phyloP scores from a whole-genome alignment of 1,140 invertebrate genomes.

The Brachionus plicatilis region DNA sequence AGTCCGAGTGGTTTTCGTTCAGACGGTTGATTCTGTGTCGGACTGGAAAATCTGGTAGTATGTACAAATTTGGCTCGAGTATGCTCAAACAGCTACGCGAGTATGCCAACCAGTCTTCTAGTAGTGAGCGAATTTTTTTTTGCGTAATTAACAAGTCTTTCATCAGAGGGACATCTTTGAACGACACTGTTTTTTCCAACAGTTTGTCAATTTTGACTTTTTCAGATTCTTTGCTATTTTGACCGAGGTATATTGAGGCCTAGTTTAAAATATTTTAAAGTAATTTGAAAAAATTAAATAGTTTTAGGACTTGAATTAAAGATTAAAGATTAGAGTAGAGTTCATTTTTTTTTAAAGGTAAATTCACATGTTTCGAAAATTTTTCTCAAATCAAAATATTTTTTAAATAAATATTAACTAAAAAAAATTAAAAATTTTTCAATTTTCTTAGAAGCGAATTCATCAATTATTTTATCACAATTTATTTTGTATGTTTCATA shows the following conservation, averaged over 20 bases:
- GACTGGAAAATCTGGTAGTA: slow-evolving; percentile 5
- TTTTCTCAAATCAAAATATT: too few relatives aligned
- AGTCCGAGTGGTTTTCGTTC: neutral
- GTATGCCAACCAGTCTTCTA: slow-evolving; percentile 28
- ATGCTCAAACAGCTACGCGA: neutral
- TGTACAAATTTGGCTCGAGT: slow-evolving; percentile 8
- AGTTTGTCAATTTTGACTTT: neutral
- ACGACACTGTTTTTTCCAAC: neutral
- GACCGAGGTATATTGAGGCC: neutral
- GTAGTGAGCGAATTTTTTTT: slow-evolving; percentile 18
- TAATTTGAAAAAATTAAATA: neutral
- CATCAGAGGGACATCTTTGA: slow-evolving; percentile 24
- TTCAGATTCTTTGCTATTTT: neutral
- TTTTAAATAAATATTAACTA: too few relatives aligned
- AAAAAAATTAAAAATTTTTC: too few relatives aligned
- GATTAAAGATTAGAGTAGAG: neutral
- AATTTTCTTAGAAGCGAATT: too few relatives aligned
- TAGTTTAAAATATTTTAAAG: neutral
- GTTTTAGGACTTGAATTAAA: neutral
- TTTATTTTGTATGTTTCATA: too few relatives aligned
- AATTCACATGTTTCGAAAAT: too few relatives aligned
- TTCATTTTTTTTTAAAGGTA: too few relatives aligned
- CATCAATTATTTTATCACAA: too few relatives aligned
- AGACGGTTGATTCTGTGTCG: neutral
- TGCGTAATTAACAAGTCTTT: slow-evolving; percentile 19